Percentiles rank a stretch among this genome's conserved stretches.
These are phyloP conservation scores for Aphelinus atriplicis DNA, from an alignment of 1,140 invertebrate species.

Conservation along the genomic window DNA sequence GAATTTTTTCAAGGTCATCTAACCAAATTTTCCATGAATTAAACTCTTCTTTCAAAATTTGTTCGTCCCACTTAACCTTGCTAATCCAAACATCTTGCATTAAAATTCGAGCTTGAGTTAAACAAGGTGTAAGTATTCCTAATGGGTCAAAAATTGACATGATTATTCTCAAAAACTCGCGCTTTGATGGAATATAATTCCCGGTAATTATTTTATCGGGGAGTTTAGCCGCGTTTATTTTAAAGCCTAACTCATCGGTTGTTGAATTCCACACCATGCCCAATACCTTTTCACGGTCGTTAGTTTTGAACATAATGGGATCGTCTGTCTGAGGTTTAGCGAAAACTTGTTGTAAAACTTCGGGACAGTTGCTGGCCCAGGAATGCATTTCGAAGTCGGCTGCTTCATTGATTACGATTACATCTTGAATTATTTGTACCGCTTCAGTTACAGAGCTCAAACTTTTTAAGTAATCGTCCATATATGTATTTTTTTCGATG, in stretches of 20 bases:
- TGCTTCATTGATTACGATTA: not conserved
- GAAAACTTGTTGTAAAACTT: not conserved
- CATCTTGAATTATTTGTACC: not conserved
- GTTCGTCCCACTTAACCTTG: constrained; percentile 9
- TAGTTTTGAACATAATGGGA: no score
- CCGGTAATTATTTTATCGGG: no score
- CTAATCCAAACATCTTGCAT: no score
- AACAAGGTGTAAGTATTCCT: no score
- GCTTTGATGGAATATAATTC: no score
- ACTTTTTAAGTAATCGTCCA: not conserved
- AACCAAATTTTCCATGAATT: not conserved
- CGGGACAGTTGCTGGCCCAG: not conserved
- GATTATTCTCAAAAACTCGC: no score
- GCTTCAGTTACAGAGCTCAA: not conserved
- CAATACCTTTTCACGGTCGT: not conserved
- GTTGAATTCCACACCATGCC: not conserved
- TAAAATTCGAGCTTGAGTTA: no score
- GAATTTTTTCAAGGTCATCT: no score
- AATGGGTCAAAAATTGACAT: constrained; percentile 18
- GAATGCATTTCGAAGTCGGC: not conserved
- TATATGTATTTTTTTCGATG: not conserved
- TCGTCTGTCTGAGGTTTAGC: no score
- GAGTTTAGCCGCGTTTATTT: no score
- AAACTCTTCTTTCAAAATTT: not conserved
- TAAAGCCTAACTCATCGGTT: not conserved